Base-by-base conservation (phyloP, 2,113 vertebrate genomes). In the Falcunculus frontatus region DNA sequence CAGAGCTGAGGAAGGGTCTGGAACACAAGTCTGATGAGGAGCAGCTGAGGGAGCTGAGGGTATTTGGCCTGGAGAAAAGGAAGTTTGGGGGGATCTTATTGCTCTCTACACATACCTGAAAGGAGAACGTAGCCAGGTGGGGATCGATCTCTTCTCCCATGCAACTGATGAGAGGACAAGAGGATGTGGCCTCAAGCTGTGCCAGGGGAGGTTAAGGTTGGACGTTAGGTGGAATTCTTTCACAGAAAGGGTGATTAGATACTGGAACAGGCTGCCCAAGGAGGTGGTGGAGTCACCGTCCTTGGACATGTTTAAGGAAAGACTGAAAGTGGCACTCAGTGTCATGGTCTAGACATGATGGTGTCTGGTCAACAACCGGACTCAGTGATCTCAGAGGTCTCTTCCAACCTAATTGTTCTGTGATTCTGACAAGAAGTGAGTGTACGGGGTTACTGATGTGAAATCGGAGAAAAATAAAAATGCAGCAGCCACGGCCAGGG, bases 61-160 rank as follows among this genome's bases (percentile, higher is more conserved):
- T 50, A 27, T 26, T 82, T 4, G 21, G 20, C 8, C 6, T 21
- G 46, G 53, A 37, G 44, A 30, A 65, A 59, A 60, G 29, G 33
- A 30, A 39, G 20, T 25, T 1, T 0, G 15, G 8, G 3, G 9
- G 1, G 3, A 32, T 12, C 14, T n/a, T 12, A 14, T 0, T 29
- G n/a, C 9, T 53, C 33, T 9, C 13, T 33, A 20, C 10, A 6
- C 0, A 1, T 5, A 33, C 4, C 29, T 9, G 37, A 39, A 7
- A 37, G 41, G 30, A 21, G 6, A 50, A 13, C 6, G 39, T 1
- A 21, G 19, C 25, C 13, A 8, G 53, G 29, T 8, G 29, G n/a
- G 44, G 16, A 30, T 33, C 0, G 1, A 20, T 8, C 39, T 15
- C 16, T 59, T 52, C 60, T 52, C 19, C 37, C 44, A 29, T 2